Base-by-base conservation (phyloP, 1,140 invertebrate species). In the Meloidogyne floridensis region DNA sequence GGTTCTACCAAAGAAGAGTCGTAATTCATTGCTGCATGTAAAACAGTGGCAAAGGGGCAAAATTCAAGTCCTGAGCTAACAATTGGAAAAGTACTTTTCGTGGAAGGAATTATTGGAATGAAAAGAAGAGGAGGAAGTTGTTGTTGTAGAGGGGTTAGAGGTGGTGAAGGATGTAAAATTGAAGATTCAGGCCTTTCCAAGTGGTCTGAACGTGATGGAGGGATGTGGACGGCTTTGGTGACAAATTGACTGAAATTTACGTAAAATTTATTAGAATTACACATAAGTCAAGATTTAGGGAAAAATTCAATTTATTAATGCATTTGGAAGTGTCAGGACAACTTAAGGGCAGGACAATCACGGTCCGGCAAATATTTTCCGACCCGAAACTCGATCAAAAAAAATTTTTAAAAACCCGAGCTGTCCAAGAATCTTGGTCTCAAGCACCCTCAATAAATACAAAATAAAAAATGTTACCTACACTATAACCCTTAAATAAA, bases 1-100 rank as follows among this genome's bases (percentile, higher is more conserved):
- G 42, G n/a, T n/a, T 78, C 77, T 18, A 78, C 59, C 10, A 71
- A 43, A 18, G 13, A 51, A 42, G 47, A 53, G 20, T 71, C 77
- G 8, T 47, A 78, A 70, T 70, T 59, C 32, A 51, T 32, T 71
- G 77, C 53, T 20, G 77, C 59, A 15, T 51, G 77, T 15, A 78
- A 18, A 20, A 78, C 7, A 42, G 77, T 72, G 20, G 59, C 77
- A 42, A 78, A 71, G 6, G 77, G 47, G 8, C 47, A 47, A 71
- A 78, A 78, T 43, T 78, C 77, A 47, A 78, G 15, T n/a, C 32
- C 15, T 42, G 18, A 42, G 8, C 18, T 47, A 51, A 78, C 10
- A 15, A 43, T 65, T 51, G 15, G 65, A 70, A 70, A 78, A 13
- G 76, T 32, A n/a, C 18, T 51, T 71, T 71, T 18, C 32, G 32